Conservation (phyloP, 1,140 invertebrate species). For the Drosophila nasuta region DNA sequence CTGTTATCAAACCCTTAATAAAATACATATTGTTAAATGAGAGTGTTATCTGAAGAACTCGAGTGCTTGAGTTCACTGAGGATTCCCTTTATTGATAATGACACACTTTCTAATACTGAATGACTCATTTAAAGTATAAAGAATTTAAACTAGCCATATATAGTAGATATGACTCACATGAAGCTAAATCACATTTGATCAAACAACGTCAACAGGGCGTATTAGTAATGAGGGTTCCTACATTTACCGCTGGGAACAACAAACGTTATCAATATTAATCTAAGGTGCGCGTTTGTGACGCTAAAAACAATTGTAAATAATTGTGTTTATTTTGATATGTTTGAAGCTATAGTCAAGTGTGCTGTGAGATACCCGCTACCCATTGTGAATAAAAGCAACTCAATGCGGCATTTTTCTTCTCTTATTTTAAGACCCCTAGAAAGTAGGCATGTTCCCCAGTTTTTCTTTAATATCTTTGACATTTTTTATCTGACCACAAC, state of each 20-base stretch:
- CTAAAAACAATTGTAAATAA: no score
- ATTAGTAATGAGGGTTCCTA: constrained; percentile 1
- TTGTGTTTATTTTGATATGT: no score
- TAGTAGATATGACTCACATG: constrained; percentile 24
- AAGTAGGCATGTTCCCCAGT: no score
- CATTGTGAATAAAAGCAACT: no score
- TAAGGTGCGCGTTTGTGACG: no score
- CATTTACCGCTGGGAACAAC: background rate
- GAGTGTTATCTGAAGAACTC: constrained; percentile 3
- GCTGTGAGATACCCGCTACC: no score
- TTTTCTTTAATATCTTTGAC: no score
- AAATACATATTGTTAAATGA: background rate
- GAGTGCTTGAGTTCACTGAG: background rate
- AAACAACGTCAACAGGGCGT: background rate
- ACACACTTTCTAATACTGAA: background rate
- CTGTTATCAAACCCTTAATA: background rate
- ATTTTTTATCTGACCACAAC: no score
- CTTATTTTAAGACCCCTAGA: no score
- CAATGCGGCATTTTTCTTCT: no score
- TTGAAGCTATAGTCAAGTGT: no score
- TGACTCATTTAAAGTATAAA: constrained; percentile 24
- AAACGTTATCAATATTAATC: background rate
- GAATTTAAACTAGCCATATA: background rate
- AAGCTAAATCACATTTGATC: background rate
- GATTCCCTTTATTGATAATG: constrained; percentile 18